Base-by-base conservation (phyloP, 2,888 invertebrate species). In the Cheiracanthium punctorium region DNA sequence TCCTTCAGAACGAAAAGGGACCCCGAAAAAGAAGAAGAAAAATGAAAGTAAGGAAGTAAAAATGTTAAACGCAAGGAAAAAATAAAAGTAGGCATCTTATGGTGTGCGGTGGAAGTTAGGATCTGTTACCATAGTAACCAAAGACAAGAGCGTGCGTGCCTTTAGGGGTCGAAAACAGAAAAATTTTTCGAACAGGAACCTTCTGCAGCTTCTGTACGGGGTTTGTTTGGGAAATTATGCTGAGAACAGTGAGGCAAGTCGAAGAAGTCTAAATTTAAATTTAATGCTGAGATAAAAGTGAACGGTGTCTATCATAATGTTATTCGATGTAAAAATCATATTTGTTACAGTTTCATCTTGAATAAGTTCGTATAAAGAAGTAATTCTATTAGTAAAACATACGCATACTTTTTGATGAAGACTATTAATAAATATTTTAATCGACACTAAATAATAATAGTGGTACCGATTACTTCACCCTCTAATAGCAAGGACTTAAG, bases 141-240 rank as follows among this genome's bases (percentile, higher is more conserved):
- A 82, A 82, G 82, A 82, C 82, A 82, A 77, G 72, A 71, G 72
- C 77, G 65, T 76, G 71, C 32, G 71, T 72, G 72, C 76, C 76
- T 48, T 48, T 48, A 76, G 76, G 82, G 72, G 32, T 65, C 20
- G 69, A 74, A 74, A 74, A 74, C 74, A 67, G 81, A 81, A 74
- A 69, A 81, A 67, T 73, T 74, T 80, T 81, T n/a, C 32, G 69
- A 74, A 58, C 58, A 58, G 58, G 58, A 58, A 12, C 58, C 58
- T 24, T 58, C 58, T 58, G 12, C 1, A 58, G 58, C 58, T 58
- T 17, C 58, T 58, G 58, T 17, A 12, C 10, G 24, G 10, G 24
- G 58, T 58, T 58, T 58, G 20, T 24, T 58, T 24, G 24, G 24
- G 20, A 24, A 58, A 58, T 24, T 58, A 5, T 58, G 24, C 5